phyloP scores from a whole-genome alignment of 2,113 vertebrate genomes.

The Psammodynastes pulverulentus region DNA sequence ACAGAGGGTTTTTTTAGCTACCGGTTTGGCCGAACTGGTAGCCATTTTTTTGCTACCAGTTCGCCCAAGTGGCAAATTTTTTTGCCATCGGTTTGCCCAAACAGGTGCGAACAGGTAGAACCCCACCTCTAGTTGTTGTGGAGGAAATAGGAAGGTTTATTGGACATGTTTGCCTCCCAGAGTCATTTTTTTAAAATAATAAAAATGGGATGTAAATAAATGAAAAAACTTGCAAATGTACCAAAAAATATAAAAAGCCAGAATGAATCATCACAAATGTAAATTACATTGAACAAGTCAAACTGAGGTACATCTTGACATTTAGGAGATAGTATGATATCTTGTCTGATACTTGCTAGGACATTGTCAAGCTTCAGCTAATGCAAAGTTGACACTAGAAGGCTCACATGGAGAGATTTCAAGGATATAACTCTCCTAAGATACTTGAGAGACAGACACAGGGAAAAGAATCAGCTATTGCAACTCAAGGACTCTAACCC shows the following conservation, averaged over 20 bases:
- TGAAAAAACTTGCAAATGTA: conserved; percentile 56
- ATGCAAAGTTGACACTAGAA: background rate
- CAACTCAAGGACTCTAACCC: background rate
- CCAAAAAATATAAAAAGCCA: conserved; percentile 53
- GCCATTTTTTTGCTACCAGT: too few relatives aligned
- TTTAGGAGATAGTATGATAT: conserved; percentile 50
- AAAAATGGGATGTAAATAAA: background rate
- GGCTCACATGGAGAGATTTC: background rate
- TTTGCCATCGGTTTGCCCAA: too few relatives aligned
- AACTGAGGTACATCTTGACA: conserved; percentile 43
- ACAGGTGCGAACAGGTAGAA: too few relatives aligned
- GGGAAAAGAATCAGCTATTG: background rate
- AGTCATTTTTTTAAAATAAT: background rate
- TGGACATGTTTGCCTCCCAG: background rate
- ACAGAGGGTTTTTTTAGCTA: too few relatives aligned
- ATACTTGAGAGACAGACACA: background rate
- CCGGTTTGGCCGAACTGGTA: too few relatives aligned
- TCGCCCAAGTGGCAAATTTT: too few relatives aligned
- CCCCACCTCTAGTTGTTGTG: too few relatives aligned
- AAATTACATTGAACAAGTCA: conserved; percentile 54
- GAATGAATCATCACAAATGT: conserved; percentile 48
- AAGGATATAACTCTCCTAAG: background rate
- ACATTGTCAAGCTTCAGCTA: conserved; percentile 1
- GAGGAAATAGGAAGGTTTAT: background rate
- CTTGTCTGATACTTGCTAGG: conserved; percentile 44